Evolutionary conservation across 1,140 invertebrate genomes (phyloP).

Genomic region (Gryllus bimaculatus): DNA sequence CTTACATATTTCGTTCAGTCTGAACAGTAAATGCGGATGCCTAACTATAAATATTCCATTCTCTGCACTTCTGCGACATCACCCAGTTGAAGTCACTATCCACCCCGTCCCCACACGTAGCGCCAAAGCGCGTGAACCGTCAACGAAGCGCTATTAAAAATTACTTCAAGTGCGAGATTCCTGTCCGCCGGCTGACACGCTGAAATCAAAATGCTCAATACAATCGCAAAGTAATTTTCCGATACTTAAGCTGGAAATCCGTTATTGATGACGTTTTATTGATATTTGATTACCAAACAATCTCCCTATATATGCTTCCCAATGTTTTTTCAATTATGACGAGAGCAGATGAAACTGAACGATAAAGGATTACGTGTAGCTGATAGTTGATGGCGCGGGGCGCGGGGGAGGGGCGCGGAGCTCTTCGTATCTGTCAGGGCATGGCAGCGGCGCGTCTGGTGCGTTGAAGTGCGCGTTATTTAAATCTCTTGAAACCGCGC

Average conservation of each 20-base stretch:
- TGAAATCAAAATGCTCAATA: background rate
- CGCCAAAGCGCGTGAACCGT: no score
- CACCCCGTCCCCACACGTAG: no score
- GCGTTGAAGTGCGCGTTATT: background rate
- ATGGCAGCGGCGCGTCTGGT: background rate
- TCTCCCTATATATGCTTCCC: background rate
- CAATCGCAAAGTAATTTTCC: background rate
- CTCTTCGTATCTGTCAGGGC: background rate
- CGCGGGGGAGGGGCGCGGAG: no score
- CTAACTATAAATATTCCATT: no score
- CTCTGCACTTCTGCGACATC: no score
- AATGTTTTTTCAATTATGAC: constrained; percentile 2
- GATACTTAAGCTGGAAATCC: background rate
- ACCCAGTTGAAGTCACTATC: no score
- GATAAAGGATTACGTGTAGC: background rate
- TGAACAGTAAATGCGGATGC: no score
- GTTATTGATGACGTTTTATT: constrained; percentile 1
- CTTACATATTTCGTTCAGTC: no score
- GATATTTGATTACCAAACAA: background rate
- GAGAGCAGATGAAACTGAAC: background rate
- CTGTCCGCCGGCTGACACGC: background rate
- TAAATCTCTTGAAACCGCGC: background rate
- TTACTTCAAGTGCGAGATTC: background rate
- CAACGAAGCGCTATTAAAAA: background rate
- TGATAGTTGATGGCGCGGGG: background rate